A percentile compares a stretch with the other conserved stretches of the same genome.
phyloP scores from a whole-genome alignment of 1,140 invertebrate species.

The Bombus confusus region DNA sequence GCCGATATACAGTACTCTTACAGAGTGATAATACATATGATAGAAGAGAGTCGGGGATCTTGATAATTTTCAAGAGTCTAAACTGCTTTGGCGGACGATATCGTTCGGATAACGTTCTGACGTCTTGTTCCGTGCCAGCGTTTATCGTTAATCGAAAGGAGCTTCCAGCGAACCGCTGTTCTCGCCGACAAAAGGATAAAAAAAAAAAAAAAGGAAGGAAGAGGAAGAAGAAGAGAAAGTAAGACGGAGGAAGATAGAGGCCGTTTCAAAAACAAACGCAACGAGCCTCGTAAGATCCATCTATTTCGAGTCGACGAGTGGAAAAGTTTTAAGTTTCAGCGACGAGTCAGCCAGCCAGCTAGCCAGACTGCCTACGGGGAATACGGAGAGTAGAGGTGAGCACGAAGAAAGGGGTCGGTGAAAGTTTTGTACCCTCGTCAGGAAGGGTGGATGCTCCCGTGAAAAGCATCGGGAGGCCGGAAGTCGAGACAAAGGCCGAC shows the following conservation, averaged over 20 bases:
- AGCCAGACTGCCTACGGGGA: conserved; percentile 40
- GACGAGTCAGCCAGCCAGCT: conserved; percentile 27
- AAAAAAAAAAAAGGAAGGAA: no score
- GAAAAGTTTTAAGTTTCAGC: conserved; percentile 58
- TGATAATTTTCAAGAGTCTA: conserved; percentile 22
- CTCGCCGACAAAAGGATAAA: neutral
- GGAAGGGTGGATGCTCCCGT: conserved; percentile 41
- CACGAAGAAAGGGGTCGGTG: conserved; percentile 54
- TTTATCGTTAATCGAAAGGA: conserved; percentile 8
- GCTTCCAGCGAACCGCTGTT: neutral
- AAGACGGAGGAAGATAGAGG: neutral
- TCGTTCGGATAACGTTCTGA: conserved; percentile 10
- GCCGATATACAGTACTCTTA: neutral
- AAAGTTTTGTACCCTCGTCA: conserved; percentile 65
- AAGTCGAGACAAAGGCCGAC: conserved; percentile 69
- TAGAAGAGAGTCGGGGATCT: conserved; percentile 16
- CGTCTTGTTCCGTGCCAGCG: conserved; percentile 10
- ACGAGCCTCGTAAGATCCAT: conserved; percentile 51
- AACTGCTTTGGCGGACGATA: neutral
- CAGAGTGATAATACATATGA: conserved; percentile 39
- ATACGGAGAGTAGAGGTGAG: conserved; percentile 27
- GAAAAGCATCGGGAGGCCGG: conserved; percentile 61
- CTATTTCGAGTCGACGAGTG: conserved; percentile 39
- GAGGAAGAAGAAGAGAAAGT: no score
- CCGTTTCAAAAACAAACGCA: conserved; percentile 24